Conservation (phyloP, 1,140 invertebrate species). For the Antheraea pernyi region DNA sequence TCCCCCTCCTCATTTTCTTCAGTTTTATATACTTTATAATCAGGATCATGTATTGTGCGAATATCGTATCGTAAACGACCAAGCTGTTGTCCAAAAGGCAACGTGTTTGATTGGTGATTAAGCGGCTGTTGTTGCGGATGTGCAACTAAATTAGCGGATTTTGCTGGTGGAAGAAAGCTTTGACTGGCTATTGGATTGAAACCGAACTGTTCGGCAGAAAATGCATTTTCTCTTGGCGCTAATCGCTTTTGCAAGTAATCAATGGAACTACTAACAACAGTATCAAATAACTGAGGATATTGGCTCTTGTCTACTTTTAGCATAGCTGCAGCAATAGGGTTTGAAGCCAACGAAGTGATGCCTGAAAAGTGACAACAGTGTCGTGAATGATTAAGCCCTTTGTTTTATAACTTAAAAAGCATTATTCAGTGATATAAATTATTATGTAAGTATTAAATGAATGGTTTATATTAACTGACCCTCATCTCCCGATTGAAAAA, state of each 20-base stretch:
- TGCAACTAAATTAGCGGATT: conserved; percentile 47
- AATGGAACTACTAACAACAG: conserved; percentile 69
- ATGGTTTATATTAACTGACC: conserved; percentile 36
- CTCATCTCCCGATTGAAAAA: conserved; percentile 49
- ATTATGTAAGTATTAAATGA: background rate
- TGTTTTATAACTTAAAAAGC: background rate
- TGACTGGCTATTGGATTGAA: conserved; percentile 74
- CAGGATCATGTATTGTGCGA: conserved; percentile 66
- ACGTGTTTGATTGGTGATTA: conserved; percentile 33
- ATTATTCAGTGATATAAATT: background rate
- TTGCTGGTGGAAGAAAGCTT: conserved; percentile 52
- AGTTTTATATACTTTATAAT: conserved; percentile 72
- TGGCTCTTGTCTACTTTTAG: conserved; percentile 71
- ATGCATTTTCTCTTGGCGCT: conserved; percentile 56
- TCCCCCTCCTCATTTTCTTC: conserved; percentile 60
- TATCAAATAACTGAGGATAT: conserved; percentile 71
- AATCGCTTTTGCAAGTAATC: conserved; percentile 66
- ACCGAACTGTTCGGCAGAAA: conserved; percentile 69
- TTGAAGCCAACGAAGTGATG: conserved; percentile 67
- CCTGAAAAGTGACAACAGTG: conserved; percentile 60
- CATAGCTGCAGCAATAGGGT: conserved; percentile 58
- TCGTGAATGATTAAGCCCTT: conserved; percentile 23
- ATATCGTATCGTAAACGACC: conserved; percentile 71
- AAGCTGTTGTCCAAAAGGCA: conserved; percentile 46
- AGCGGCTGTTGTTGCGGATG: conserved; percentile 41